These are phyloP conservation scores for Sander lucioperca DNA, from an alignment of 2,113 vertebrate genomes.

Conservation along the genomic window DNA sequence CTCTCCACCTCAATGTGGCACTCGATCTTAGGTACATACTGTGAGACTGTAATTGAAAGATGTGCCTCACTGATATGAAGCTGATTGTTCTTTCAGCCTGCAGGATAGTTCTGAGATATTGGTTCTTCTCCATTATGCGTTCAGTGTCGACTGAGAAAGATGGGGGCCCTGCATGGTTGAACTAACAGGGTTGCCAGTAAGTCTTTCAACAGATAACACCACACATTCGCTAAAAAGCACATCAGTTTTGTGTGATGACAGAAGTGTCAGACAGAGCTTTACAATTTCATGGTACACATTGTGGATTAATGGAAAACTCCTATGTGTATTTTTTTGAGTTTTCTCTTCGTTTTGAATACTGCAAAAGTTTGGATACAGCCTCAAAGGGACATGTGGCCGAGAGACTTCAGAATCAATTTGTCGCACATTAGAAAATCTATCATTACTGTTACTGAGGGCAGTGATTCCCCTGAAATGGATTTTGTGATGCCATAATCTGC, in stretches of 20 bases:
- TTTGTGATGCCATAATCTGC: conserved; percentile 7
- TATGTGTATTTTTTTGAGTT: not conserved
- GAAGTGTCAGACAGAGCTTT: not conserved
- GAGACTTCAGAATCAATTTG: not conserved
- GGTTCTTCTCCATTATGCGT: not conserved
- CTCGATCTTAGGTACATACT: conserved; percentile 2
- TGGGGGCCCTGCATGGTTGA: not conserved
- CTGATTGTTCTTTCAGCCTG: conserved; percentile 10
- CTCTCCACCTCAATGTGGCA: not conserved
- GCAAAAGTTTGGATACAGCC: not conserved
- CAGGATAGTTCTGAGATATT: conserved; percentile 1
- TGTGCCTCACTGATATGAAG: not conserved
- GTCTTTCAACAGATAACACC: not conserved
- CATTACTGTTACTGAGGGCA: not conserved
- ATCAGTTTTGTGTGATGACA: conserved; percentile 9
- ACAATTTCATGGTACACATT: not conserved
- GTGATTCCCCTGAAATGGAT: not conserved
- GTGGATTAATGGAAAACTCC: not conserved
- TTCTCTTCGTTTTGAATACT: not conserved
- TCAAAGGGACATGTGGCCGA: not conserved
- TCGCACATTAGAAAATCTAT: not conserved
- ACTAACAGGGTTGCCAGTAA: conserved; percentile 8
- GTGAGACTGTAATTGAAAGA: conserved; percentile 40
- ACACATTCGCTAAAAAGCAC: not conserved
- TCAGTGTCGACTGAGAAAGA: not conserved